These are phyloP conservation scores for Sepioteuthis lessoniana DNA, from an alignment of 2,888 invertebrate species.

Conservation along the genomic window DNA sequence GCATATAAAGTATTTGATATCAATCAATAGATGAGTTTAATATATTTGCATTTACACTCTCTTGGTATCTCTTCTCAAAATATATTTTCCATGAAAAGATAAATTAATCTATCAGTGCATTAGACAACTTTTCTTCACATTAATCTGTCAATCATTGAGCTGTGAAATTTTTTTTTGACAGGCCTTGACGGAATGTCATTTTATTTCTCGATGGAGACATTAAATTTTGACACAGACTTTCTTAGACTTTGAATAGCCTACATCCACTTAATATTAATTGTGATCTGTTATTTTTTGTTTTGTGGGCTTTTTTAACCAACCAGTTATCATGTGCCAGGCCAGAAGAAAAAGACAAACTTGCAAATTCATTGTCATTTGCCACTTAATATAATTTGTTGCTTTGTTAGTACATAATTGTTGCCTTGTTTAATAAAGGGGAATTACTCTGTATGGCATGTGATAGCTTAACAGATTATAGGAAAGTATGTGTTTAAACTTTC, in stretches of 20 bases:
- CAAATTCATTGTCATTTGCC: neutral
- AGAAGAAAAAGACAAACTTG: neutral
- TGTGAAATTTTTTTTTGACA: neutral
- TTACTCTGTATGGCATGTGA: too few relatives aligned
- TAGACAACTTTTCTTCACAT: neutral
- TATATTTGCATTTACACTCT: neutral
- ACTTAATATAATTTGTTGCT: too few relatives aligned
- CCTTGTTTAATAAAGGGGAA: too few relatives aligned
- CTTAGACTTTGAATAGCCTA: neutral
- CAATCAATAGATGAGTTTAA: neutral
- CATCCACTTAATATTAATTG: neutral
- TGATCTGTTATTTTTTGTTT: neutral
- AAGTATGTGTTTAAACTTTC: too few relatives aligned
- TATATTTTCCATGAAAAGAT: neutral
- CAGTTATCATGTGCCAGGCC: neutral
- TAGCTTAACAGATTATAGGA: too few relatives aligned
- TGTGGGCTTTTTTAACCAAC: neutral
- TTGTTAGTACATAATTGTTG: too few relatives aligned
- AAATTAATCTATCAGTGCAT: slow-evolving; percentile 45
- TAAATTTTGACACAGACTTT: neutral
- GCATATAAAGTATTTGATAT: neutral
- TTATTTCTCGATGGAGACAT: neutral
- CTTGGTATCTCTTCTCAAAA: neutral
- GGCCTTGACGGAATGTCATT: neutral
- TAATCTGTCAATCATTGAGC: slow-evolving; percentile 18